Conservation (phyloP, 37 sponge, comb jelly and placozoan species). For the Agelas oroides region DNA sequence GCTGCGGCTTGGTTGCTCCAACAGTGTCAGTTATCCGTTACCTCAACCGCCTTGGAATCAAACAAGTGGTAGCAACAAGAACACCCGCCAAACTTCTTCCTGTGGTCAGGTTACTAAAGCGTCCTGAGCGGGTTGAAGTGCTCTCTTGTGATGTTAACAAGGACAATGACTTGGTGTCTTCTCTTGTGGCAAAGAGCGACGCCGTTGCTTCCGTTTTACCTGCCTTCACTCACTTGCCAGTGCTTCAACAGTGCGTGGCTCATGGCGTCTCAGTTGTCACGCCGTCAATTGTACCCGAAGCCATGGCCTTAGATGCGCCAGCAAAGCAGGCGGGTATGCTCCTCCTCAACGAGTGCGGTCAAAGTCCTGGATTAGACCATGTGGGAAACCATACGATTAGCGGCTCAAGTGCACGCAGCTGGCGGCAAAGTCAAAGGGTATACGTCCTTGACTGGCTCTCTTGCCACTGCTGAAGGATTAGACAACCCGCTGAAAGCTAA, state of each 20-base stretch:
- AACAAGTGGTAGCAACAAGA: background rate
- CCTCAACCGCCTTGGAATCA: background rate
- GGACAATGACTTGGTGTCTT: background rate
- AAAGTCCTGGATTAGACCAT: slow-evolving; percentile 16
- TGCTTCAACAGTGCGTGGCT: slow-evolving; percentile 9
- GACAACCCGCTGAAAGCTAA: slow-evolving; percentile 6
- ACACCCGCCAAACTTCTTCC: background rate
- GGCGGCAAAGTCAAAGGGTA: slow-evolving; percentile 11
- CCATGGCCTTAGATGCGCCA: background rate
- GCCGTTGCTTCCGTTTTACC: background rate
- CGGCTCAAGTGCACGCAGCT: background rate
- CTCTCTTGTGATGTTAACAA: background rate
- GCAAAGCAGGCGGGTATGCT: slow-evolving; percentile 9
- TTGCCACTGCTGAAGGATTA: slow-evolving; percentile 8
- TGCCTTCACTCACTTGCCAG: background rate
- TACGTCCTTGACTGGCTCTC: slow-evolving; percentile 10
- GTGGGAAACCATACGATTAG: slow-evolving; percentile 5
- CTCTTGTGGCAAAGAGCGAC: background rate
- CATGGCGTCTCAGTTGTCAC: slow-evolving; percentile 4
- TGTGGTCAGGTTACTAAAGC: background rate
- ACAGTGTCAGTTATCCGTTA: background rate
- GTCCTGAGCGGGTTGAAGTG: background rate
- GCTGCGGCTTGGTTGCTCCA: background rate
- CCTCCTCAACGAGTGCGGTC: slow-evolving; percentile 10
- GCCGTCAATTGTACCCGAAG: background rate